Evolutionary conservation across 2,888 invertebrate genomes (phyloP), one percentile per base, ranked within the genome.

Genomic region (Caenorhabditis japonica): DNA sequence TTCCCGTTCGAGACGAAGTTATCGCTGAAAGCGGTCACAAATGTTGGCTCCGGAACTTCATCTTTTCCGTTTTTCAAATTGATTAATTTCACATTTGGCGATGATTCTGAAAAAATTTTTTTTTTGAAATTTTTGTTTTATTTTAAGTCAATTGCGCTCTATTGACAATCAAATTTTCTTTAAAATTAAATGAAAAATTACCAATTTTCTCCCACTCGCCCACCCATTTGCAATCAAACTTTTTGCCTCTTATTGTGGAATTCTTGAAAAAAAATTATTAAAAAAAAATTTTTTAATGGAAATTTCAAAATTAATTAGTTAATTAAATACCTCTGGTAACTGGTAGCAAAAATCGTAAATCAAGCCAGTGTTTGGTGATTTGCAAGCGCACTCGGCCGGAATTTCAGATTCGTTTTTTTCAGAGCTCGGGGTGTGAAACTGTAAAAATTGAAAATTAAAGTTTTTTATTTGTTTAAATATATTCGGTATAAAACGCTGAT

Each of bases 21-120:
- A 13, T 43, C 39, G 13, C 30, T 64, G 39, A 75, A 75, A 0
- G 79, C 79, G 1, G 79, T 79, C 7, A 79, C 76, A 47, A 79
- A 69, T n/a, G 73, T 75, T 2, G 73, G 59, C 2, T 73, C 69
- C 15, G 68, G 68, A 0, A 51, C 13, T 4, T 27, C 3, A 2
- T 61, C 52, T 1, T n/a, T n/a, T n/a, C n/a, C n/a, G n/a, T 7
- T 39, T 30, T 15, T 13, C 12, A 51, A n/a, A 47, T 62, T 25
- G 5, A 71, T 21, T 15, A 36, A 55, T 36, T 61, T 60, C 2
- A 47, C 23, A 43, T 21, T 47, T 47, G 17, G 30, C 7, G 53
- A 10, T 19, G 41, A 39, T 51, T 56, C 66, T 58, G 66, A 5
- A 66, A 44, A 39, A n/a, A n/a, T n/a, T n/a, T n/a, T n/a, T n/a